phyloP scores from a whole-genome alignment of 2,888 invertebrate genomes.

The Phyto melanocephala region DNA sequence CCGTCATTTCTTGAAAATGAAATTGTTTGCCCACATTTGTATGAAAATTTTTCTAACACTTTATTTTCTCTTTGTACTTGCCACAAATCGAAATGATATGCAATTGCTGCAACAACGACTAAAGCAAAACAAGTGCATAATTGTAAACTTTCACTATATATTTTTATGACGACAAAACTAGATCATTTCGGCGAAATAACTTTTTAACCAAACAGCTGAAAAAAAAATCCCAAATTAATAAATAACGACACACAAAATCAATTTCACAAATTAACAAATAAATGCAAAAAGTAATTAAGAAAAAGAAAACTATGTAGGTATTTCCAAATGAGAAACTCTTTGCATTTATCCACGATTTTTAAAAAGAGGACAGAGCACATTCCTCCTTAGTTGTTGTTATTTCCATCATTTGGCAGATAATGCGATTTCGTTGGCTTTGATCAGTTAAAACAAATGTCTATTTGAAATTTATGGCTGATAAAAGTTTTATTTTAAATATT shows the following conservation, averaged over 20 bases:
- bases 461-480: conserved; percentile 17
- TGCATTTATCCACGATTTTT: too few relatives aligned
- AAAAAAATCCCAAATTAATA: conserved; percentile 54
- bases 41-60: too few relatives aligned
- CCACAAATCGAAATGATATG: too few relatives aligned
- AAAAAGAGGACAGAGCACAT: too few relatives aligned
- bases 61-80: too few relatives aligned
- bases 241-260: conserved; percentile 45
- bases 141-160: conserved; percentile 53
- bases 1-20: not conserved
- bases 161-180: conserved; percentile 61
- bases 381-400: too few relatives aligned
- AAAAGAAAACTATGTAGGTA: not conserved
- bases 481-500: conserved; percentile 27
- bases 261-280: conserved; percentile 64
- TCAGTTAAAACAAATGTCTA: conserved; percentile 21
- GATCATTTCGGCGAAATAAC: conserved; percentile 47
- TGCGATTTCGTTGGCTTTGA: not conserved
- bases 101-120: too few relatives aligned
- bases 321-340: not conserved
- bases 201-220: conserved; percentile 3
- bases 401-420: too few relatives aligned
- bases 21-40: conserved; percentile 20
- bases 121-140: conserved; percentile 47
- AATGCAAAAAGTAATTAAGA: conserved; percentile 37